Evolutionary conservation across 2,797 vertebrate genomes (phyloP), one percentile per base, ranked within the genome.

Genomic region (Melanotaenia pygmaea): DNA sequence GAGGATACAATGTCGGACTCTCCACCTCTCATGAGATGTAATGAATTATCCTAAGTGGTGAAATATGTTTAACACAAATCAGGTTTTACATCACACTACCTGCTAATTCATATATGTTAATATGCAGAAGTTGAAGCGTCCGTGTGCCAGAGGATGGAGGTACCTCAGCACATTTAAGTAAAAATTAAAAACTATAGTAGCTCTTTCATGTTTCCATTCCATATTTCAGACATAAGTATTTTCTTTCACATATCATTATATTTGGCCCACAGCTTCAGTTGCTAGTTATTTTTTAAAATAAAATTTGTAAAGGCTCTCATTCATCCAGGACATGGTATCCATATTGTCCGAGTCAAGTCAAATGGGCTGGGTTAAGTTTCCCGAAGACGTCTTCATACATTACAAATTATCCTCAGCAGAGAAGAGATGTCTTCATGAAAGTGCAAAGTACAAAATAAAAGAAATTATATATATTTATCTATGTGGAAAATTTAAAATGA

Each of bases 1-100:
- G 54, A 79, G 73, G 59, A 64, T 43, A 66, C 58, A 77, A 12
- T 13, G 58, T 70, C 37, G 38, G 64, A 59, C 12, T 70, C 47
- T 57, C 54, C 50, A 64, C 24, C 22, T 81, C 38, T 72, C 43
- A 68, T 37, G 34, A 63, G 24, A 67, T 68, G 63, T 45, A n/a
- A 69, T 70, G 51, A 70, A n/a, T 28, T 45, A 14, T 62, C 60
- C 64, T 28, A 14, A 60, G 16, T 4, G 45, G 58, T 58, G 37
- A 61, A 70, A 18, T 34, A n/a, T 24, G 5, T 40, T 68, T 1
- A 59, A 47, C 54, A 53, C 34, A 22, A 30, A 58, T 30, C 26
- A 9, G 20, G 22, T 16, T 60, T 69, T 37, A 51, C 3, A 11
- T 24, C 22, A 53, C 50, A 26, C 9, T 53, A 53, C 10, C 22